These are phyloP conservation scores for Apoda limacodes DNA, from an alignment of 2,888 invertebrate genomes.

Conservation along the genomic window DNA sequence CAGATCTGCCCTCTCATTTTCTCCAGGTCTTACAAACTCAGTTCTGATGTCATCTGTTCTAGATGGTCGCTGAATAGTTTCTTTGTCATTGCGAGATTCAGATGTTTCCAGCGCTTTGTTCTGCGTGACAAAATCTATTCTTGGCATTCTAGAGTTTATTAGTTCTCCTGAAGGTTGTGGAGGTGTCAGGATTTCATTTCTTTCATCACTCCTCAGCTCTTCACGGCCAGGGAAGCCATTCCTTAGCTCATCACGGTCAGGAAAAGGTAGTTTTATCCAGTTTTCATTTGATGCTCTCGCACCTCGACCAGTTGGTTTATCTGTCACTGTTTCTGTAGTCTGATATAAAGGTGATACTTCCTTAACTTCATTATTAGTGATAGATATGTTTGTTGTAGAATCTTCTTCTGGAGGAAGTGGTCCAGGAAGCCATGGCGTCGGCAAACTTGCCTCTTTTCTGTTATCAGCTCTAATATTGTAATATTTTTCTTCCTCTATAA, in stretches of 20 bases:
- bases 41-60: slow-evolving; percentile 55
- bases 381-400: slow-evolving; percentile 51
- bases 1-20: slow-evolving; percentile 36
- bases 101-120: slow-evolving; percentile 63
- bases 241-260: slow-evolving; percentile 43
- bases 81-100: slow-evolving; percentile 62
- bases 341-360: slow-evolving; percentile 39
- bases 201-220: too few relatives aligned
- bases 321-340: slow-evolving; percentile 56
- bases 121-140: slow-evolving; percentile 76
- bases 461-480: slow-evolving; percentile 44
- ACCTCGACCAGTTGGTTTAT: slow-evolving; percentile 69
- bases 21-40: slow-evolving; percentile 57
- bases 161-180: slow-evolving; percentile 66
- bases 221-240: too few relatives aligned
- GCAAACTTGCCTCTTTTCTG: slow-evolving; percentile 31
- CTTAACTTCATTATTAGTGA: slow-evolving; percentile 40
- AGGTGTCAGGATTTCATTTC: slow-evolving; percentile 59
- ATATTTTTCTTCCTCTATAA: slow-evolving; percentile 61
- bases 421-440: slow-evolving; percentile 53
- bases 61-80: slow-evolving; percentile 50
- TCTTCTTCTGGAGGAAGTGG: slow-evolving; percentile 47
- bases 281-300: slow-evolving; percentile 71
- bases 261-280: slow-evolving; percentile 72
- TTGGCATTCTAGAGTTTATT: slow-evolving; percentile 70